These are phyloP conservation scores for Mionectes olivaceus DNA, from an alignment of 2,797 vertebrate species.

Conservation along the genomic window DNA sequence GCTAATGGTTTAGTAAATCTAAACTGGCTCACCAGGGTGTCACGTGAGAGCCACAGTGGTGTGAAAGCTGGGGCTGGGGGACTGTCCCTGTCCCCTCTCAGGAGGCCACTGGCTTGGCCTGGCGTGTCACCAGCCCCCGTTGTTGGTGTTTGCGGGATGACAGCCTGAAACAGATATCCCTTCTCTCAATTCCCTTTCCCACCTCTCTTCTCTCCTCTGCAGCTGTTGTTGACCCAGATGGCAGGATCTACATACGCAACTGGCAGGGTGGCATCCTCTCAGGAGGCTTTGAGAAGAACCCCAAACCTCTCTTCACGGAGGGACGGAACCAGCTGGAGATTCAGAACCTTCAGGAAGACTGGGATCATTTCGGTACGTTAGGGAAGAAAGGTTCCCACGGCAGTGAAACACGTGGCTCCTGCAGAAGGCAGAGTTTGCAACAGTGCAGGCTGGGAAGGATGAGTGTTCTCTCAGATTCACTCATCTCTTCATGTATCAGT, in stretches of 20 bases:
- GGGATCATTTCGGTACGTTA: conserved; percentile 95
- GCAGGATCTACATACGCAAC: conserved; percentile 91
- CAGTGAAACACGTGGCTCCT: fast-evolving
- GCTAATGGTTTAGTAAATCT: neutral
- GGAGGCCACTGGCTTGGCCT: neutral
- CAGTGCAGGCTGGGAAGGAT: neutral
- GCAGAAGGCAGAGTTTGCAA: neutral
- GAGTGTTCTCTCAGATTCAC: neutral
- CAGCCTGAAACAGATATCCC: neutral
- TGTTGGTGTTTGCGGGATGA: fast-evolving
- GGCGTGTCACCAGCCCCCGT: neutral
- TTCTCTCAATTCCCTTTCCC: neutral
- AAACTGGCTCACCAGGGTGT: neutral
- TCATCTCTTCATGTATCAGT: neutral
- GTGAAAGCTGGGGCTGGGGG: neutral
- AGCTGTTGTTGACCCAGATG: conserved; percentile 94
- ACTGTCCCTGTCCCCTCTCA: neutral
- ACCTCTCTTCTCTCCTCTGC: neutral
- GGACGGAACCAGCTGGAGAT: conserved; percentile 97
- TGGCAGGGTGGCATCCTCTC: conserved; percentile 97
- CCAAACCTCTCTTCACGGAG: conserved; percentile 97
- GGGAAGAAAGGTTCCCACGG: neutral
- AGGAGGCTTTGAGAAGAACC: conserved; percentile 97
- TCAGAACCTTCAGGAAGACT: conserved; percentile 96
- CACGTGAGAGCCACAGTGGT: neutral